These are phyloP conservation scores for Tragelaphus imberbis DNA, from an alignment of 2,113 vertebrate species.

Conservation along the genomic window DNA sequence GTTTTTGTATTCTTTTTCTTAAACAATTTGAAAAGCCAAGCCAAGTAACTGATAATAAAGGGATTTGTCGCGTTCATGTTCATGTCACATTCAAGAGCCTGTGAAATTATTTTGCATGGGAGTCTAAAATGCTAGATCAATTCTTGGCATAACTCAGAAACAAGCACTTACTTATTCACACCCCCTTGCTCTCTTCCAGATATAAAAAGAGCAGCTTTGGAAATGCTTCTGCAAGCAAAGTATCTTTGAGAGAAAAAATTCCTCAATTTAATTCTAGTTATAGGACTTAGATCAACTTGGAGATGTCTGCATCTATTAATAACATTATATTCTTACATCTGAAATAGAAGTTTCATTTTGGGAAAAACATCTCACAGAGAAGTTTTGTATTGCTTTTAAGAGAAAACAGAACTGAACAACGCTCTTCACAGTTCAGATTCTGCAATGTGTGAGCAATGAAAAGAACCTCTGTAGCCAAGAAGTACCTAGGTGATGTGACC, in stretches of 20 bases:
- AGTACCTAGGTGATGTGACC: background rate
- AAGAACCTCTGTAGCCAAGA: background rate
- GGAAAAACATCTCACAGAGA: background rate
- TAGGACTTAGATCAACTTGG: background rate
- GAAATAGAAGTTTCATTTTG: background rate
- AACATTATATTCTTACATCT: background rate
- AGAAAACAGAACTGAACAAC: background rate
- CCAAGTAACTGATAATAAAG: slow-evolving; percentile 49
- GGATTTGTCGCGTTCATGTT: slow-evolving; percentile 63
- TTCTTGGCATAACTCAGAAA: slow-evolving; percentile 63
- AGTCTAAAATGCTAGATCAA: slow-evolving; percentile 65
- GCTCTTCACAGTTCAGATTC: background rate
- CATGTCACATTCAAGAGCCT: slow-evolving; percentile 59
- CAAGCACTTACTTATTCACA: slow-evolving; percentile 49
- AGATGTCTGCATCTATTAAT: background rate
- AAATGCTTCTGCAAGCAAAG: slow-evolving; percentile 68
- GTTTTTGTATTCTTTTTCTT: slow-evolving; percentile 19
- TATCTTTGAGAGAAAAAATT: background rate
- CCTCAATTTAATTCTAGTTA: background rate
- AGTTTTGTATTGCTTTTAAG: background rate
- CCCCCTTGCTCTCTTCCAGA: slow-evolving; percentile 60
- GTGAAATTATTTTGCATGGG: slow-evolving; percentile 65
- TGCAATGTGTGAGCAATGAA: background rate
- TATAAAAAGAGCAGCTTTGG: slow-evolving; percentile 66
- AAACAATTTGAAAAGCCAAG: slow-evolving; percentile 39